Evolutionary conservation across 2,113 vertebrate species (phyloP).

Genomic region (Eublepharis macularius): DNA sequence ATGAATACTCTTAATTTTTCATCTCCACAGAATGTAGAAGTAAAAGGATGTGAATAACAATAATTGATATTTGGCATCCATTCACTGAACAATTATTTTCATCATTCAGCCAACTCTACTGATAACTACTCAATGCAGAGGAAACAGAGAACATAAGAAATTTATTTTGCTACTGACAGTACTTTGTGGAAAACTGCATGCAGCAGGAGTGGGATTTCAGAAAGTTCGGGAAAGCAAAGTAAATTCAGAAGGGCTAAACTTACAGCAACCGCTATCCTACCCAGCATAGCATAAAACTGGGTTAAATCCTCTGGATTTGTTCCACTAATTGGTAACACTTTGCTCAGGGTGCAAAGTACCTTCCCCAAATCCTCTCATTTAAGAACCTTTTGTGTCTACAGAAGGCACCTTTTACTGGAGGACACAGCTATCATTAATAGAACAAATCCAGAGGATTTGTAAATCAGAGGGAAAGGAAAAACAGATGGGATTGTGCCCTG

Average conservation of each 20-base stretch:
- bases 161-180: not conserved
- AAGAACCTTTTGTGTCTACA: too few relatives aligned
- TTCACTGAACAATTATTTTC: not conserved
- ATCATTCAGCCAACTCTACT: not conserved
- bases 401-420: too few relatives aligned
- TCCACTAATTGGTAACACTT: too few relatives aligned
- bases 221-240: not conserved
- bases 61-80: conserved; percentile 14
- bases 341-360: too few relatives aligned
- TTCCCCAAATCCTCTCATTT: too few relatives aligned
- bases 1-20: not conserved
- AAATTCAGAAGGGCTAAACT: not conserved
- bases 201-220: not conserved
- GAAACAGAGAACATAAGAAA: not conserved
- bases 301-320: too few relatives aligned
- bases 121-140: not conserved
- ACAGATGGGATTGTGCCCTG: not conserved
- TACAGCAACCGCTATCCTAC: not conserved
- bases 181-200: not conserved
- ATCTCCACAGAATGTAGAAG: not conserved
- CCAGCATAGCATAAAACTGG: too few relatives aligned
- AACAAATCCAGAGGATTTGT: too few relatives aligned
- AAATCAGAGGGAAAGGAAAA: too few relatives aligned
- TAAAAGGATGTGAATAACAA: conserved; percentile 3
- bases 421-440: too few relatives aligned